phyloP scores from a whole-genome alignment of 1,140 invertebrate genomes.

The Nephila pilipes region DNA sequence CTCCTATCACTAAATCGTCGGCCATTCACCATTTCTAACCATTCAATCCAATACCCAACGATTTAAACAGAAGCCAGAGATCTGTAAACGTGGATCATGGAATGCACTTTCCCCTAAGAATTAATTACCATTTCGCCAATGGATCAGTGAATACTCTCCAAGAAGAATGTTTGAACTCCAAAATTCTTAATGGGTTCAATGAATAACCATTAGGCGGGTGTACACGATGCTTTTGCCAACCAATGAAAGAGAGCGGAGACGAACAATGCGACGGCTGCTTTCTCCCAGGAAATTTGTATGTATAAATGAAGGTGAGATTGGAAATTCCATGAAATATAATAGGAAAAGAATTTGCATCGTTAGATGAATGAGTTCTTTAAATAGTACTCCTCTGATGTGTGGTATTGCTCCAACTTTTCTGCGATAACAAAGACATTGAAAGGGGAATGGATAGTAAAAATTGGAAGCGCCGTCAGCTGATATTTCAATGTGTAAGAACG shows the following conservation, averaged over 20 bases:
- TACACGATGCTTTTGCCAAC: conserved; percentile 35
- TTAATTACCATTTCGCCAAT: conserved; percentile 45
- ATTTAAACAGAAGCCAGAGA: conserved; percentile 33
- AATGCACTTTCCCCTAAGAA: conserved; percentile 60
- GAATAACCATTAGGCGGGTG: conserved; percentile 51
- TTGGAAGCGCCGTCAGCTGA: not conserved
- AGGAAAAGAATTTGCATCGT: conserved; percentile 31
- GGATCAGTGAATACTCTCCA: conserved; percentile 19
- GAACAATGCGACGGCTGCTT: not conserved
- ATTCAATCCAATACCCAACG: not conserved
- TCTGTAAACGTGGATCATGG: conserved; percentile 54
- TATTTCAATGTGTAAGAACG: too few species aligned
- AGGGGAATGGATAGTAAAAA: conserved; percentile 1
- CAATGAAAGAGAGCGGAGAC: conserved; percentile 3
- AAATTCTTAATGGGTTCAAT: conserved; percentile 53
- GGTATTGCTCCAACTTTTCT: conserved; percentile 7
- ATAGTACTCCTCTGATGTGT: not conserved
- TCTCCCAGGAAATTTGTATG: conserved; percentile 17
- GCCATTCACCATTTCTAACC: not conserved
- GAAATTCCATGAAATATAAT: conserved; percentile 41
- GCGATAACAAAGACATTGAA: not conserved
- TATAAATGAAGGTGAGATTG: conserved; percentile 36
- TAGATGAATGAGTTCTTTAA: conserved; percentile 21
- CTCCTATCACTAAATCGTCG: too few species aligned
- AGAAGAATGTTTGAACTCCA: conserved; percentile 48